Evolutionary conservation across 2,888 invertebrate genomes (phyloP).

Genomic region (Tricholauxania praeusta): DNA sequence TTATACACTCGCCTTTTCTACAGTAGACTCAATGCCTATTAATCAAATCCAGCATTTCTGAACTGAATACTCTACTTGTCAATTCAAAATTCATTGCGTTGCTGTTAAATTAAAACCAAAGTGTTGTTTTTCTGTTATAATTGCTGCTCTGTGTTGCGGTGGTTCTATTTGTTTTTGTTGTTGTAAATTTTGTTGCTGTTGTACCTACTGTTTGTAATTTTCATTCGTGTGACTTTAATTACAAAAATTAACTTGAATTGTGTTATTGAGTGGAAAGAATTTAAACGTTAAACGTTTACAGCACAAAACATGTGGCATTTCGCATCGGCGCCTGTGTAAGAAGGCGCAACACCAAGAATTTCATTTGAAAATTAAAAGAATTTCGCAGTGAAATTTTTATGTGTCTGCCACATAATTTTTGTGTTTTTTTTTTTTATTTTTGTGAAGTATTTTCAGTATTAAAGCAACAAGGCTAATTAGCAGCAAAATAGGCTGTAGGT

Average conservation of each 20-base stretch:
- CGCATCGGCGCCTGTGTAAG: too few relatives aligned
- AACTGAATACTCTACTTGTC: too few relatives aligned
- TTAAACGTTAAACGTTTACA: not conserved
- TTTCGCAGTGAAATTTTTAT: not conserved
- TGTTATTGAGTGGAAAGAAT: constrained; percentile 3
- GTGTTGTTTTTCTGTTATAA: not conserved
- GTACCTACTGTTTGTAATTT: not conserved
- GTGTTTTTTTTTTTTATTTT: too few relatives aligned
- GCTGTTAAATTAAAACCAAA: not conserved
- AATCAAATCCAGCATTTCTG: too few relatives aligned
- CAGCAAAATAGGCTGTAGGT: too few relatives aligned
- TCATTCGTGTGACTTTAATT: not conserved
- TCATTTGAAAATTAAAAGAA: not conserved
- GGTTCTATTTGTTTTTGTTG: not conserved
- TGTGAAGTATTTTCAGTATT: too few relatives aligned
- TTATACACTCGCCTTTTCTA: too few relatives aligned
- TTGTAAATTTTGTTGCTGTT: not conserved
- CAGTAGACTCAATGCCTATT: too few relatives aligned
- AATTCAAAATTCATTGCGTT: too few relatives aligned
- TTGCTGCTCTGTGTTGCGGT: not conserved
- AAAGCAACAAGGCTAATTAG: too few relatives aligned
- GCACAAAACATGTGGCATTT: too few relatives aligned
- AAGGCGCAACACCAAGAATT: not conserved
- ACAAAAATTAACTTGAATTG: constrained; percentile 7
- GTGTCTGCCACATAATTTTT: too few relatives aligned